These are phyloP conservation scores for Sphaerophoria rueppellii DNA, from an alignment of 2,888 invertebrate species.

Conservation along the genomic window DNA sequence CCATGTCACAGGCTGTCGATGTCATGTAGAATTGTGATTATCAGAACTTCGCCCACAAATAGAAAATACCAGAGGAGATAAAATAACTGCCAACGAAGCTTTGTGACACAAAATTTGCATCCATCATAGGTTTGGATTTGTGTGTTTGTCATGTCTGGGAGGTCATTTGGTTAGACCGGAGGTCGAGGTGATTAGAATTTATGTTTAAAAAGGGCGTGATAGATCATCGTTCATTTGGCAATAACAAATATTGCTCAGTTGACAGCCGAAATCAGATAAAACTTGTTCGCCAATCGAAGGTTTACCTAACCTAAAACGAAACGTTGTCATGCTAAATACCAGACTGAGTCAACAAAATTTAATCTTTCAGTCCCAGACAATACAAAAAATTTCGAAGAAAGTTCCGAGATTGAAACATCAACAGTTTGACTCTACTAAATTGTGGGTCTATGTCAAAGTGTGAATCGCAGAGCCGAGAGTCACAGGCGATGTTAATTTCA, in stretches of 20 bases:
- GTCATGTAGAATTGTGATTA: slow-evolving; percentile 22
- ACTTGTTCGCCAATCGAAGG: slow-evolving; percentile 37
- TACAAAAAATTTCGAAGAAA: no score
- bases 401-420: no score
- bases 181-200: background rate
- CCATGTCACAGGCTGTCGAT: background rate
- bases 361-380: background rate
- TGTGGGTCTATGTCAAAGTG: no score
- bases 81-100: slow-evolving; percentile 63
- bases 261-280: slow-evolving; percentile 12
- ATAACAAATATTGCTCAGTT: no score
- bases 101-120: background rate
- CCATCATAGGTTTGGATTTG: background rate
- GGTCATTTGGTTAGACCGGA: background rate
- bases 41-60: slow-evolving; percentile 57
- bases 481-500: background rate
- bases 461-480: background rate
- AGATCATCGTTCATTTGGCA: slow-evolving; percentile 22
- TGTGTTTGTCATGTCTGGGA: background rate
- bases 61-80: slow-evolving; percentile 1
- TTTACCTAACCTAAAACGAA: slow-evolving; percentile 66
- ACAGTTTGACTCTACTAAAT: no score
- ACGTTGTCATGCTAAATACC: slow-evolving; percentile 38
- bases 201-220: slow-evolving; percentile 68
- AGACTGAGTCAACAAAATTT: background rate